Conservation (phyloP, 2,888 invertebrate species). For the Scotopteryx bipunctaria region DNA sequence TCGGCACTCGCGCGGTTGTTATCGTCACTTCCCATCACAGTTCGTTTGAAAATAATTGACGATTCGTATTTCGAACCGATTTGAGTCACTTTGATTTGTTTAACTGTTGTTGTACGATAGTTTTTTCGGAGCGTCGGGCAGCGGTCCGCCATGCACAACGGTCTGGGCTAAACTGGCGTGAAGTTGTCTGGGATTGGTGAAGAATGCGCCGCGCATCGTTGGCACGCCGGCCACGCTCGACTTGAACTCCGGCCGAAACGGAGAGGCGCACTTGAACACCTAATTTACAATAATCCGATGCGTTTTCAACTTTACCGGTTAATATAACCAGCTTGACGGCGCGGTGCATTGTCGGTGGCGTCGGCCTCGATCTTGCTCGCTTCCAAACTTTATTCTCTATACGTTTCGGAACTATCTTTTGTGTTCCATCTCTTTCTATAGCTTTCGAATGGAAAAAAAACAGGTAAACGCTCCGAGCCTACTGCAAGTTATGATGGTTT, state of each 20-base stretch:
- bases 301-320: slow-evolving; percentile 59
- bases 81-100: slow-evolving; percentile 69
- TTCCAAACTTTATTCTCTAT: slow-evolving; percentile 64
- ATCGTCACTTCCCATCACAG: slow-evolving; percentile 68
- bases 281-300: slow-evolving; percentile 57
- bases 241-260: slow-evolving; percentile 63
- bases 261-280: slow-evolving; percentile 58
- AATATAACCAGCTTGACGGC: slow-evolving; percentile 78
- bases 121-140: slow-evolving; percentile 59
- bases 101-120: slow-evolving; percentile 74
- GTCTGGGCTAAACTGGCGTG: slow-evolving; percentile 76
- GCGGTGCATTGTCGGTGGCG: slow-evolving; percentile 79
- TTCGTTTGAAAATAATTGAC: slow-evolving; percentile 38
- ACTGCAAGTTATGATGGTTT: slow-evolving; percentile 50
- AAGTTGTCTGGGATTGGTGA: slow-evolving; percentile 76
- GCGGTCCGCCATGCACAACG: slow-evolving; percentile 61
- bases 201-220: slow-evolving; percentile 82
- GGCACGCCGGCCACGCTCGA: slow-evolving; percentile 76
- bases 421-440: slow-evolving; percentile 64
- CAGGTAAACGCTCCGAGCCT: slow-evolving; percentile 71
- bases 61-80: slow-evolving; percentile 54
- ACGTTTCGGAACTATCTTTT: slow-evolving; percentile 65
- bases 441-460: slow-evolving; percentile 66
- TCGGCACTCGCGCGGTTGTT: slow-evolving; percentile 41
- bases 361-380: slow-evolving; percentile 75